These are phyloP conservation scores for Ophthalmolycus amberensis DNA, from an alignment of 2,113 vertebrate species.

Conservation along the genomic window DNA sequence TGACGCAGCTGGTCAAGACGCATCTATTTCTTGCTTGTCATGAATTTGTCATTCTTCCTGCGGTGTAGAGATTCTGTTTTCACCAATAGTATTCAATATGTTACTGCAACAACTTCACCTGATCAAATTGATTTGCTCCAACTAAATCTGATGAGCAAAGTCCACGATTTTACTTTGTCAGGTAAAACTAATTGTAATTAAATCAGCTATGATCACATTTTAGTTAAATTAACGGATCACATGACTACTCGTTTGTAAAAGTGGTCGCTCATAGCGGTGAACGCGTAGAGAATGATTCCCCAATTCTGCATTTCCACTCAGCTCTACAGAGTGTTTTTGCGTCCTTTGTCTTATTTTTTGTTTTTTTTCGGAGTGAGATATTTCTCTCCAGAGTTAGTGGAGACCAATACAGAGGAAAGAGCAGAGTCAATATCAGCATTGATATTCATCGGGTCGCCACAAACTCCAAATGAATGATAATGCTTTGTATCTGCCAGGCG, in stretches of 20 bases:
- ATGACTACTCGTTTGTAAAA: neutral
- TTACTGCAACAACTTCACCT: neutral
- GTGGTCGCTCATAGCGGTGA: neutral
- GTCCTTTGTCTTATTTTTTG: no score
- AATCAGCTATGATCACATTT: no score
- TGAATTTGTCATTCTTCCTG: neutral
- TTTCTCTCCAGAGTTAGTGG: no score
- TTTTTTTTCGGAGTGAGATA: no score
- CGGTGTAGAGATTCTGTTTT: neutral
- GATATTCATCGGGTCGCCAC: neutral
- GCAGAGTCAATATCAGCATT: neutral
- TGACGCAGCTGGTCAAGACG: neutral
- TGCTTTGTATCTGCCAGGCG: neutral
- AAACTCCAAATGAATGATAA: neutral
- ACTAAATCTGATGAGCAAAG: neutral
- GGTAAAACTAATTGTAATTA: no score
- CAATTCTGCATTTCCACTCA: no score
- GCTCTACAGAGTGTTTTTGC: no score
- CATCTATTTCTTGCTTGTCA: neutral
- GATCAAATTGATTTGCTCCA: neutral
- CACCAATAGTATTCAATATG: no score
- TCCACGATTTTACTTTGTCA: neutral
- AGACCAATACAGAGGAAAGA: no score
- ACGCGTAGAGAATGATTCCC: neutral
- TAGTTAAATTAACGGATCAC: neutral